Evolutionary conservation across 1,140 invertebrate species (phyloP), one percentile per base, ranked within the genome.

Genomic region (Calephelis virginiensis): DNA sequence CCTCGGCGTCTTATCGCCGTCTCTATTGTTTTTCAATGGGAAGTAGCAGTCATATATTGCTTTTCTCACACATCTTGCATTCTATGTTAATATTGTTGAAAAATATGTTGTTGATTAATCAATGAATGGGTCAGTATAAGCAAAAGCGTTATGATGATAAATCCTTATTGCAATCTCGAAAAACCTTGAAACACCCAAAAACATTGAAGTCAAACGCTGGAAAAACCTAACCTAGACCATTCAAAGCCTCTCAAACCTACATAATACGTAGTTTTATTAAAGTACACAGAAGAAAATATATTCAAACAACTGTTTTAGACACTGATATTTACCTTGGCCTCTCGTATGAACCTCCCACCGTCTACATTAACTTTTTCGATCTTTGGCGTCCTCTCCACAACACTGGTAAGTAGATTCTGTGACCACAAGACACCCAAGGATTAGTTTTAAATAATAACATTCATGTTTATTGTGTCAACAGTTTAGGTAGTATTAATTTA

Each of bases 311-410:
- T 66, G 66, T 66, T 66, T 12, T 11, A 11, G 17, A 38, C 47
- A n/a, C 43, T 48, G 61, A 67, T 37, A 83, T 79, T 85, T 97
- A 99, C 98, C 97, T 99, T 99, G 73, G 98, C 98, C 93, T 99
- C 98, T 73, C 98, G 94, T 80, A 99, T 98, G 89, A 97, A 97
- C 86, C 97, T 94, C 82, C 97, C 98, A 76, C 98, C 98, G 83
- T 97, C 96, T 73, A 96, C 93, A 92, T 99, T 99, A 77, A 99
- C 97, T 83, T 97, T 95, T 92, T 99, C 98, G 81, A 99, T 98
- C 82, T 96, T 95, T 77, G 96, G 95, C 74, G 96, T 97, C 81
- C 96, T 94, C 89, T 99, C 97, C 77, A 97, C 95, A 69, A 98
- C 95, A 84, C 94, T 95, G 81, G 97, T 97, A 85, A 98, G 96